These are phyloP conservation scores for Drosophila willistoni DNA, from an alignment of 1,140 invertebrate species.

Conservation along the genomic window DNA sequence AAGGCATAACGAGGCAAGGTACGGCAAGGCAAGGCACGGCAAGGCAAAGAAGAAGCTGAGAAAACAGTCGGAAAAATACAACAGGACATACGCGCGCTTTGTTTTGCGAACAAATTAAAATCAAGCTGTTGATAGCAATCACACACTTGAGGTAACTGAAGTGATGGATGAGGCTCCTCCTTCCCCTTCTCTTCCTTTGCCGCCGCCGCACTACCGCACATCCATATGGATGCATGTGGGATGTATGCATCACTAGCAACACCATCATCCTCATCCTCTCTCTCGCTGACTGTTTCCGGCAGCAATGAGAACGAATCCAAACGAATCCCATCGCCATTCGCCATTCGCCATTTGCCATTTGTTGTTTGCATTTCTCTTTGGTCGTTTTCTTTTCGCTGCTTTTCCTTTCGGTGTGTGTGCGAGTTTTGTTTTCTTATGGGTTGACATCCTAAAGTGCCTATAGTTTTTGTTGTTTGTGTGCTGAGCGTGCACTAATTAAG, in stretches of 20 bases:
- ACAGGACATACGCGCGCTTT: conserved; percentile 38
- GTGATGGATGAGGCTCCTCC: conserved; percentile 47
- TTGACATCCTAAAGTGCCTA: conserved; percentile 71
- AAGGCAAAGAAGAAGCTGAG: neutral
- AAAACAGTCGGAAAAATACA: conserved; percentile 22
- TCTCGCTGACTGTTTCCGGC: conserved; percentile 53
- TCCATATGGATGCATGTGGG: conserved; percentile 20
- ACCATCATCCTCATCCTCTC: conserved; percentile 27
- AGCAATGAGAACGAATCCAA: conserved; percentile 32
- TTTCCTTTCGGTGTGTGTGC: conserved; percentile 16
- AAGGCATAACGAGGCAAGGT: neutral
- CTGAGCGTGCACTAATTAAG: conserved; percentile 75
- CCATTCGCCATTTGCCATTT: conserved; percentile 36
- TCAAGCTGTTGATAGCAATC: conserved; percentile 81
- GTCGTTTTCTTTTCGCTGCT: neutral
- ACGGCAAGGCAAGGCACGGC: neutral
- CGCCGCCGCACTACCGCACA: neutral
- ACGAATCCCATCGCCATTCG: conserved; percentile 33
- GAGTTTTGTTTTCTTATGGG: neutral
- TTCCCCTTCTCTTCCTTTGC: conserved; percentile 5
- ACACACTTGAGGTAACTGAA: conserved; percentile 65
- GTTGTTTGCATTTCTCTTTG: conserved; percentile 36
- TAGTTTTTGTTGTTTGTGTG: conserved; percentile 50
- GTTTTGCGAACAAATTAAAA: conserved; percentile 68
- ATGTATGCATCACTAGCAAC: conserved; percentile 70